These are phyloP conservation scores for Macroteleia sp. DNA, from an alignment of 2,888 invertebrate species.

Conservation along the genomic window DNA sequence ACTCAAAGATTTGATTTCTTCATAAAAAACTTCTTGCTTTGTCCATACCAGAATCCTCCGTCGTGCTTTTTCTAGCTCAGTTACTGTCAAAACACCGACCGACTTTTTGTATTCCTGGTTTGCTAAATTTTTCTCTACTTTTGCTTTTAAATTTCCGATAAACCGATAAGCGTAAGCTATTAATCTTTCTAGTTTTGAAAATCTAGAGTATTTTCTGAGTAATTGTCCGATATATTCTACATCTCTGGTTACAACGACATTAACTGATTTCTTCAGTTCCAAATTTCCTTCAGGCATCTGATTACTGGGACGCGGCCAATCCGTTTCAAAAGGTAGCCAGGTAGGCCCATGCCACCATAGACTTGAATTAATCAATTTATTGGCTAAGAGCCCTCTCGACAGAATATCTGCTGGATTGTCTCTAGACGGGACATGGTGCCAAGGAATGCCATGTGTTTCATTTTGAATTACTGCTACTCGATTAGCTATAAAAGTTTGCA, in stretches of 20 bases:
- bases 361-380: too few relatives aligned
- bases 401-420: too few relatives aligned
- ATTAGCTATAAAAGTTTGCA: neutral
- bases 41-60: neutral
- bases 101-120: neutral
- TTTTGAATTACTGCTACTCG: too few relatives aligned
- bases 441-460: too few relatives aligned
- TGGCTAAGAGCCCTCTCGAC: too few relatives aligned
- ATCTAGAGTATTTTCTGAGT: neutral
- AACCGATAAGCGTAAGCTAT: neutral
- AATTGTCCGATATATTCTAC: neutral
- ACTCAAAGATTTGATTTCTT: neutral
- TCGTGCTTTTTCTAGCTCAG: neutral
- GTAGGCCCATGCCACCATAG: too few relatives aligned
- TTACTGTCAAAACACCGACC: neutral
- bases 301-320: neutral
- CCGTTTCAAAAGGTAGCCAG: neutral
- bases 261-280: neutral
- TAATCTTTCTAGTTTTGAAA: neutral
- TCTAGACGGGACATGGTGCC: too few relatives aligned
- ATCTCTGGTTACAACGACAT: neutral
- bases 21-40: neutral
- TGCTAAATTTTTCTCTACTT: neutral
- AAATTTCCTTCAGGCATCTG: neutral
- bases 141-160: neutral